These are phyloP conservation scores for Chrysolina oricalcia DNA, from an alignment of 2,888 invertebrate species.

Conservation along the genomic window DNA sequence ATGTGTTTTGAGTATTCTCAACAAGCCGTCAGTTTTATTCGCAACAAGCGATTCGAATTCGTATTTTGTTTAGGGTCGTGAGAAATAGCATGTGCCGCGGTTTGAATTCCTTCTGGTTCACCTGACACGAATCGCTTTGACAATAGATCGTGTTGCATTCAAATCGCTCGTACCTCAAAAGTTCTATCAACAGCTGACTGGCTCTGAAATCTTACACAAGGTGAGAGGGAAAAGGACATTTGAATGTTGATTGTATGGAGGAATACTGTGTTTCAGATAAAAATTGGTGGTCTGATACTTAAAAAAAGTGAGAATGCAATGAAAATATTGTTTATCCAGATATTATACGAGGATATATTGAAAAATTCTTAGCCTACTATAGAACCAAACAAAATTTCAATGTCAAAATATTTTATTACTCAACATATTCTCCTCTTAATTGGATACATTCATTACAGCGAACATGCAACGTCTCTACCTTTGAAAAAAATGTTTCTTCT, in stretches of 20 bases:
- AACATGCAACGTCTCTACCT: too few relatives aligned
- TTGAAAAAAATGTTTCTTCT: too few relatives aligned
- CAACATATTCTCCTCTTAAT: too few relatives aligned
- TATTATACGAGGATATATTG: too few relatives aligned
- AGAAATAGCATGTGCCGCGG: constrained; percentile 34
- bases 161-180: constrained; percentile 55
- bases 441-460: too few relatives aligned
- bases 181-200: constrained; percentile 52
- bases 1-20: constrained; percentile 20
- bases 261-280: neutral
- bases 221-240: neutral
- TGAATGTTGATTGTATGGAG: neutral
- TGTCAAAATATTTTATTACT: too few relatives aligned
- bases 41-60: constrained; percentile 23
- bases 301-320: too few relatives aligned
- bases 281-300: neutral
- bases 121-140: constrained; percentile 53
- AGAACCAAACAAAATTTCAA: too few relatives aligned
- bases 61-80: constrained; percentile 39
- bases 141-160: constrained; percentile 57
- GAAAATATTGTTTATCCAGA: too few relatives aligned
- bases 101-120: constrained; percentile 51
- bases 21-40: constrained; percentile 35
- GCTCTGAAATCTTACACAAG: constrained; percentile 9
- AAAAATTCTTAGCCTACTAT: too few relatives aligned